phyloP scores from a whole-genome alignment of 1,140 invertebrate species.

The Brachystomella parvula region DNA sequence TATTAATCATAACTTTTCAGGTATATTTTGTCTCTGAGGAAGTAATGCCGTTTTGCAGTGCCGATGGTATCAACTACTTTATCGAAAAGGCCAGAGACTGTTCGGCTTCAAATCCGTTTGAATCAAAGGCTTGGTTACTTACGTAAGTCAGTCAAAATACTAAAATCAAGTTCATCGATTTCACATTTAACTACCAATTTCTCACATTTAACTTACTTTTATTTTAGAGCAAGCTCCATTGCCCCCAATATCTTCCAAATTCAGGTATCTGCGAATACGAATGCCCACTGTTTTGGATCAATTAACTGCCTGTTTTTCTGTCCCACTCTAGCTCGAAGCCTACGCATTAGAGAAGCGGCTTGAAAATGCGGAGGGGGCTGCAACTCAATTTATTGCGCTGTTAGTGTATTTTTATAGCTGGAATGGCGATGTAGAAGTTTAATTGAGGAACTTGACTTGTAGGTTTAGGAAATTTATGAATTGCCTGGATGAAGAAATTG shows the following conservation, averaged over 20 bases:
- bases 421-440: not conserved
- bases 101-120: conserved; percentile 59
- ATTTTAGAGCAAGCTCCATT: conserved; percentile 14
- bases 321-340: conserved; percentile 59
- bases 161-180: conserved; percentile 74
- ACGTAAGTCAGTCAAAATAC: conserved; percentile 77
- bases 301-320: conserved; percentile 9
- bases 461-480: conserved; percentile 56
- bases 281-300: conserved; percentile 1
- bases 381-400: conserved; percentile 67
- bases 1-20: too few species aligned
- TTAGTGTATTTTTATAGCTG: conserved; percentile 39
- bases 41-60: not conserved
- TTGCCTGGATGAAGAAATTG: conserved; percentile 41
- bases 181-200: conserved; percentile 55
- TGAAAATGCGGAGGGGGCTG: conserved; percentile 68
- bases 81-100: conserved; percentile 55
- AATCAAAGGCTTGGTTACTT: conserved; percentile 83
- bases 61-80: conserved; percentile 18
- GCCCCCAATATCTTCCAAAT: not conserved
- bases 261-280: too few species aligned
- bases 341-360: conserved; percentile 71
- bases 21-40: too few species aligned
- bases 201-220: conserved; percentile 21
- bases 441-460: conserved; percentile 21